A percentile compares a stretch with the other conserved stretches of the same genome.
Evolutionary conservation across 2,888 invertebrate species (phyloP).

Genomic region (Drosophila rubida): DNA sequence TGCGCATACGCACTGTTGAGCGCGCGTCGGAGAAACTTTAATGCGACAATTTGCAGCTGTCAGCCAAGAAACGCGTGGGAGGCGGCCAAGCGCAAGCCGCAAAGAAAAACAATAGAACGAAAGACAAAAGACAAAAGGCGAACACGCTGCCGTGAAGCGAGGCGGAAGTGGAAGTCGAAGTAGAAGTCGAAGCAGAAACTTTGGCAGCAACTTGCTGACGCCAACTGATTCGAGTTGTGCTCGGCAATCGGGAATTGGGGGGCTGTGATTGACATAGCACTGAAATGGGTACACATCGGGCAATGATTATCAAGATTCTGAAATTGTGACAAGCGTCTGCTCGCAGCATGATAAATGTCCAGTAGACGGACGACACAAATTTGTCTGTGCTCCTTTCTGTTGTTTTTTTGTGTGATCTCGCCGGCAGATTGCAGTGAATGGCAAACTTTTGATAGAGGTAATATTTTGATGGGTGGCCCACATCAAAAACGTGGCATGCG

Average conservation of each 20-base stretch:
- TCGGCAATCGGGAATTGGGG: not conserved
- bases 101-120: conserved; percentile 9
- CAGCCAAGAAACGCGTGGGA: conserved; percentile 13
- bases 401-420: conserved; percentile 2
- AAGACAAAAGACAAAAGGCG: conserved; percentile 35
- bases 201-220: conserved; percentile 53
- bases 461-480: not conserved
- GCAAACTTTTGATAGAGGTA: conserved; percentile 16
- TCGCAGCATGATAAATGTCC: conserved; percentile 64
- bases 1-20: conserved; percentile 34
- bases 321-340: conserved; percentile 42
- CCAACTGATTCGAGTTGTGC: conserved; percentile 33
- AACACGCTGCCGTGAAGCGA: too few relatives aligned
- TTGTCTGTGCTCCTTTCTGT: conserved; percentile 29
- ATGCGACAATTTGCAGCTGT: conserved; percentile 68
- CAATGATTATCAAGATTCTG: conserved; percentile 29
- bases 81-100: not conserved
- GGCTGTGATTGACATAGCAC: conserved; percentile 11
- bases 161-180: conserved; percentile 31
- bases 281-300: conserved; percentile 4
- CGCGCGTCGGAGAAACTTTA: conserved; percentile 38
- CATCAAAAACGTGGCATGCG: not conserved
- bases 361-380: conserved; percentile 55
- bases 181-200: conserved; percentile 3
- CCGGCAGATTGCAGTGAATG: not conserved